Evolutionary conservation across 2,888 invertebrate species (phyloP), one percentile per base, ranked within the genome.

Genomic region (Pseudococcus longispinus): DNA sequence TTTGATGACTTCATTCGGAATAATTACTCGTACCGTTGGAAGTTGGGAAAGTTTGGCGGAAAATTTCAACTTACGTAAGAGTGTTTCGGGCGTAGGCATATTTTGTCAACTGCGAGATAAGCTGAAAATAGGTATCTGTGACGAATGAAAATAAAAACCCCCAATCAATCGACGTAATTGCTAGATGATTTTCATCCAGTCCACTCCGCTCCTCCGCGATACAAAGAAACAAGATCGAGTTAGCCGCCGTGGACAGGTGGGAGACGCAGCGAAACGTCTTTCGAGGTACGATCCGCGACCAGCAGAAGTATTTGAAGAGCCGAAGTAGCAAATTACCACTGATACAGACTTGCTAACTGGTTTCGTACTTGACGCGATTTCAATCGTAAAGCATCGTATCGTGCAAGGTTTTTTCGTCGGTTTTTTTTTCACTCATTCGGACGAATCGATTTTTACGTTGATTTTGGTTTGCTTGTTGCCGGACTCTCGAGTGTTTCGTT

Each of bases 151-250:
- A 51, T 51, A 18, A 29, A 70, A 70, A 29, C 29, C 70, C 70
- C 70, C 70, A 70, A 70, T 70, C 70, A 15, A 70, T 60, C 23
- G 60, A 6, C 70, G 6, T 70, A 70, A 70, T 70, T 70, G 70
- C 65, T 70, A 70, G 77, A 80, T 80, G 42, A 70, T 80, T 80
- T 42, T n/a, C 42, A 11, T 80, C 42, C 20, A 80, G n/a, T n/a
- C 77, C 29, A 6, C 23, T 6, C 1, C 60, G 23, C 20, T 1
- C 1, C 60, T 3, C 20, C 20, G 11, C 13, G 23, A 9, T 42
- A 42, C 77, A 85, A 85, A 44, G 70, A 85, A 85, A 86, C 86
- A 86, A 86, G 86, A 86, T 80, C 80, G 80, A 32, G 77, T 86
- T 37, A 9, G 55, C 51, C 15, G 37, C 77, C 77, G 42, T 15